Percentiles rank a stretch among this genome's conserved stretches.
These are phyloP conservation scores for Dufourea novaeangliae DNA, from an alignment of 1,140 invertebrate genomes.

Conservation along the genomic window DNA sequence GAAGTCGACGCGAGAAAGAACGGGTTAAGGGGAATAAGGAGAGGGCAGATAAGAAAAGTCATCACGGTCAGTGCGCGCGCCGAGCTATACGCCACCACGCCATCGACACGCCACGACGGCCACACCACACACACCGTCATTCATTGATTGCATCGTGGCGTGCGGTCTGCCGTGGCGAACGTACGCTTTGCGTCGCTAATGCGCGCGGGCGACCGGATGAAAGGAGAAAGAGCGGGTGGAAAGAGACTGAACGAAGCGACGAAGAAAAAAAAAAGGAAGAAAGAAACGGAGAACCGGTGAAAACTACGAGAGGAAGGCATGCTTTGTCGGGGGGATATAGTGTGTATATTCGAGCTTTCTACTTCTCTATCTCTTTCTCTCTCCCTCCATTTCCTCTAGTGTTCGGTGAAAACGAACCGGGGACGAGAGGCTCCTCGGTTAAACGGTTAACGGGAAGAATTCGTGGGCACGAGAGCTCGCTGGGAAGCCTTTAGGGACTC, in stretches of 20 bases:
- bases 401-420: background rate
- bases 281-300: background rate
- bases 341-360: slow-evolving; percentile 3
- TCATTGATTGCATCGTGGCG: slow-evolving; percentile 74
- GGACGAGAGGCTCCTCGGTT: slow-evolving; percentile 17
- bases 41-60: slow-evolving; percentile 73
- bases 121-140: slow-evolving; percentile 69
- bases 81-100: slow-evolving; percentile 56
- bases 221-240: slow-evolving; percentile 22
- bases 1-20: slow-evolving; percentile 25
- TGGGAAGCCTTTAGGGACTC: no score
- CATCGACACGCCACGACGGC: slow-evolving; percentile 51
- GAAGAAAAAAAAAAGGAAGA: slow-evolving; percentile 10
- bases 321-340: slow-evolving; percentile 13
- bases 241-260: slow-evolving; percentile 21
- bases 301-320: slow-evolving; percentile 33
- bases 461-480: background rate
- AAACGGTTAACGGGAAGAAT: slow-evolving; percentile 26
- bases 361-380: background rate
- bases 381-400: background rate
- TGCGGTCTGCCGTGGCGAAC: slow-evolving; percentile 53
- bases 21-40: background rate
- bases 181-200: slow-evolving; percentile 65
- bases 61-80: slow-evolving; percentile 74
- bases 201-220: slow-evolving; percentile 56